Evolutionary conservation across 2,888 invertebrate species (phyloP).

Genomic region (Zaprionus bogoriensis): DNA sequence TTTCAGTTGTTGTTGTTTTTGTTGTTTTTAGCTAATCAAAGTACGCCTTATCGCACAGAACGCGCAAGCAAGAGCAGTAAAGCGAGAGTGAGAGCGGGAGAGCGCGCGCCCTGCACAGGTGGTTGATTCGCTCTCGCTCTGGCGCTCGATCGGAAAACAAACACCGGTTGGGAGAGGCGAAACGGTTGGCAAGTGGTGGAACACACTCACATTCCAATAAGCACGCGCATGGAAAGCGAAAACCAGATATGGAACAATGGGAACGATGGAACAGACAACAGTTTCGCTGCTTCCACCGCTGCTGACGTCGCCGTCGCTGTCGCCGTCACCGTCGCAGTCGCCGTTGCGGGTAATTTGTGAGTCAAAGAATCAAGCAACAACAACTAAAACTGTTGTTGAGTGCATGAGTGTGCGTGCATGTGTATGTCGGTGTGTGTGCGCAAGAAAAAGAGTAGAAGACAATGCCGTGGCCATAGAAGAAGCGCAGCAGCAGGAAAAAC

Average conservation of each 20-base stretch:
- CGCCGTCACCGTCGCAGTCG: slow-evolving; percentile 32
- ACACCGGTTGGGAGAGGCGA: slow-evolving; percentile 60
- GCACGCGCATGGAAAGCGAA: slow-evolving; percentile 66
- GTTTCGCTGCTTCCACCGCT: slow-evolving; percentile 56
- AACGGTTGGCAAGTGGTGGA: slow-evolving; percentile 44
- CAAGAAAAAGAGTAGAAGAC: slow-evolving; percentile 48
- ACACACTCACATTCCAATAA: slow-evolving; percentile 43
- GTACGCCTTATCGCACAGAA: slow-evolving; percentile 34
- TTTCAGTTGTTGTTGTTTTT: slow-evolving; percentile 49
- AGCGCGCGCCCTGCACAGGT: slow-evolving; percentile 26
- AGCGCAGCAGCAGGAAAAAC: neutral
- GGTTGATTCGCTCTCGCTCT: slow-evolving; percentile 32
- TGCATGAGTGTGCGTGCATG: slow-evolving; percentile 1
- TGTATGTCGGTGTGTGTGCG: slow-evolving; percentile 2
- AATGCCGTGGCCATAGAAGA: slow-evolving; percentile 22
- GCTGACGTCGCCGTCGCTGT: slow-evolving; percentile 47
- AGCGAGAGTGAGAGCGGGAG: neutral
- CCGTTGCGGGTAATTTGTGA: slow-evolving; percentile 71
- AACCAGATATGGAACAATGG: slow-evolving; percentile 71
- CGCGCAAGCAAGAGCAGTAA: neutral
- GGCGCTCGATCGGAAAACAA: slow-evolving; percentile 61
- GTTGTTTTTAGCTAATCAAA: slow-evolving; percentile 37
- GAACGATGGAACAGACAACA: slow-evolving; percentile 68
- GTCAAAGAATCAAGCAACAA: slow-evolving; percentile 70
- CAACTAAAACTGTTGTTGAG: slow-evolving; percentile 38